These are phyloP conservation scores for Drosophila sechellia DNA, from an alignment of 1,140 invertebrate species.

Conservation along the genomic window DNA sequence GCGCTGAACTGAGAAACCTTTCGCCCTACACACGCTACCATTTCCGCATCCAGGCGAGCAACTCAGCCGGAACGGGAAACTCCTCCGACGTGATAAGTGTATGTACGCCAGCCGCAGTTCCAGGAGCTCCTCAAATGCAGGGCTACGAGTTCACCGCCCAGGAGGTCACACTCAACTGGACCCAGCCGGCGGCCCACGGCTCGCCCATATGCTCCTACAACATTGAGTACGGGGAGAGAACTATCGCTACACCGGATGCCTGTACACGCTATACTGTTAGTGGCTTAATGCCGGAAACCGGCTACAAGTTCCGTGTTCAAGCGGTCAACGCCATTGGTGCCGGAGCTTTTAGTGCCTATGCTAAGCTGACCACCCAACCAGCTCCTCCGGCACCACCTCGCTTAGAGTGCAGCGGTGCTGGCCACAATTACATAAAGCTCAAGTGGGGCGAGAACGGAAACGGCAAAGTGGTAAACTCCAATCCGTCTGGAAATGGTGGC, in stretches of 20 bases:
- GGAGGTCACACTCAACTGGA: conserved; percentile 89
- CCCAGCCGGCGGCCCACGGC: conserved; percentile 89
- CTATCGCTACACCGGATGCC: conserved; percentile 86
- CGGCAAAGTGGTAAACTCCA: conserved; percentile 72
- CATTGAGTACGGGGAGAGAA: conserved; percentile 89
- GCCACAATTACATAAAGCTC: conserved; percentile 93
- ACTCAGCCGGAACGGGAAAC: conserved; percentile 90
- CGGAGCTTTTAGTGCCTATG: conserved; percentile 90
- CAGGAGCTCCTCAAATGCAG: conserved; percentile 87
- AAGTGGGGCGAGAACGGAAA: conserved; percentile 90
- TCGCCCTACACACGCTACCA: conserved; percentile 91
- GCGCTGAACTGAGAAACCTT: conserved; percentile 89
- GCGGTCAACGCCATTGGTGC: conserved; percentile 93
- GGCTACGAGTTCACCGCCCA: conserved; percentile 88
- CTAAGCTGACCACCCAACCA: conserved; percentile 89
- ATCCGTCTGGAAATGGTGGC: conserved; percentile 64
- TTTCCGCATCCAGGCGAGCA: conserved; percentile 91
- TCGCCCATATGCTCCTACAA: conserved; percentile 90
- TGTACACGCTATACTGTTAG: conserved; percentile 85
- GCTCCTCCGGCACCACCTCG: conserved; percentile 91
- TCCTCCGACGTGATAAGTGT: conserved; percentile 89
- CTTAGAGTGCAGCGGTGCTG: conserved; percentile 89
- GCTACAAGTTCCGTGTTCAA: conserved; percentile 90
- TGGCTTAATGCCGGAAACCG: conserved; percentile 86
- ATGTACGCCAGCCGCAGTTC: conserved; percentile 90